Percentiles rank a stretch among this genome's conserved stretches.
Conservation (phyloP, 30 jellyfish, hydroid and myxozoan species). For the Aurelia aurita complex sp. Pacific region DNA sequence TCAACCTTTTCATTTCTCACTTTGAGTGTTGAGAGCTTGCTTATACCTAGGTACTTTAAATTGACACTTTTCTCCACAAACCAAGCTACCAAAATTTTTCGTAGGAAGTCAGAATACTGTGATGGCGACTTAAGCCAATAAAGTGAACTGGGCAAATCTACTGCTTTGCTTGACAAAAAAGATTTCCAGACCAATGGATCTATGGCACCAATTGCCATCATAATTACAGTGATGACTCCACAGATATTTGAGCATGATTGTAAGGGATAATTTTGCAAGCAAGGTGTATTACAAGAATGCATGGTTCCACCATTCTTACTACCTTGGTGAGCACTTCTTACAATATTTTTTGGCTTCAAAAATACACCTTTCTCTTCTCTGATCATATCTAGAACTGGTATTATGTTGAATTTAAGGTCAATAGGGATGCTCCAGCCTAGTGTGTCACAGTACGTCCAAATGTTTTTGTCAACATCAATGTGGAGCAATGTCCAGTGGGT, state of each 20-base stretch:
- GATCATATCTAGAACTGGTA: not conserved
- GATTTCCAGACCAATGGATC: constrained; percentile 14
- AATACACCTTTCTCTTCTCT: constrained; percentile 4
- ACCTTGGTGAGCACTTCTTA: constrained; percentile 1
- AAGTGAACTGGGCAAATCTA: not conserved
- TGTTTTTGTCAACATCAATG: constrained; percentile 1
- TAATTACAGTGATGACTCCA: constrained; percentile 1
- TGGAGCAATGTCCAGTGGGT: constrained; percentile 8
- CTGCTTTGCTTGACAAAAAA: constrained; percentile 6
- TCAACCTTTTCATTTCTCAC: not conserved
- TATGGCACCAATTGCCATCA: constrained; percentile 7
- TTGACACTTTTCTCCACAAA: constrained; percentile 1
- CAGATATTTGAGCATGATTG: not conserved
- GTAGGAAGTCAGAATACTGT: constrained; percentile 1
- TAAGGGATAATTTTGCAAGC: constrained; percentile 13
- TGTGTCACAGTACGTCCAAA: constrained; percentile 11
- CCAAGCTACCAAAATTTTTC: constrained; percentile 3
- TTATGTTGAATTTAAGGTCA: not conserved
- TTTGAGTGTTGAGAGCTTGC: not conserved
- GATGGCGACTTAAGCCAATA: constrained; percentile 6
- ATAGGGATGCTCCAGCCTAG: constrained; percentile 8
- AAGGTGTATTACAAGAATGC: constrained; percentile 6
- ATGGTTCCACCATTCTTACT: constrained; percentile 4
- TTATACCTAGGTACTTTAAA: constrained; percentile 3
- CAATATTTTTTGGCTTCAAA: constrained; percentile 3